Conservation (phyloP, 2,888 invertebrate genomes). For the Agriotes lineatus region DNA sequence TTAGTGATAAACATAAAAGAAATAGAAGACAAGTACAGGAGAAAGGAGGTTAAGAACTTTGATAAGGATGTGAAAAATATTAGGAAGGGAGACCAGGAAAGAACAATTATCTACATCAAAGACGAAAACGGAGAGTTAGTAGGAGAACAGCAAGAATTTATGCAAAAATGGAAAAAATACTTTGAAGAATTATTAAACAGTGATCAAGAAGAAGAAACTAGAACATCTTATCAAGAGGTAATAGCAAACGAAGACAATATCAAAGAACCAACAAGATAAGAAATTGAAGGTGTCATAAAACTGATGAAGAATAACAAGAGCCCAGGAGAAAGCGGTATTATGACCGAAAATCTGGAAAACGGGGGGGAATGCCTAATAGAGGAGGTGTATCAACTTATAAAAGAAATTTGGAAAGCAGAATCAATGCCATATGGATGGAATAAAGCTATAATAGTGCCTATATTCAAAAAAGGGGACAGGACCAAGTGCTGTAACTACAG, state of each 20-base stretch:
- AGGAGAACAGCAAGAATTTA: neutral
- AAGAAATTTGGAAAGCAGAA: neutral
- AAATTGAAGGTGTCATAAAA: neutral
- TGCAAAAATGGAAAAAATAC: too few relatives aligned
- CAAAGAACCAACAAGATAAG: neutral
- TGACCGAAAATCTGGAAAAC: neutral
- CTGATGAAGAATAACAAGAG: neutral
- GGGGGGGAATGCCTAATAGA: neutral
- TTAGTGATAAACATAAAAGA: slow-evolving; percentile 1
- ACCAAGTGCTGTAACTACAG: neutral
- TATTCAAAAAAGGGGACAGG: neutral
- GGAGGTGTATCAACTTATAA: neutral
- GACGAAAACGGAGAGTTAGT: neutral
- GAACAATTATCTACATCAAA: neutral
- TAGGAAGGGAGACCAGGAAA: neutral
- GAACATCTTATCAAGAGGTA: neutral
- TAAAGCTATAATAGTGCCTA: neutral
- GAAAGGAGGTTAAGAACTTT: neutral
- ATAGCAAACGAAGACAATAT: neutral
- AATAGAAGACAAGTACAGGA: neutral
- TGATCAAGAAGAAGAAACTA: neutral
- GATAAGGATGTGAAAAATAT: neutral
- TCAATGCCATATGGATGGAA: neutral
- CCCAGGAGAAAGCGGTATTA: neutral
- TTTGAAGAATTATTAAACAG: neutral